phyloP scores from a whole-genome alignment of 92 coral and sea anemone species.

The Paramuricea clavata region DNA sequence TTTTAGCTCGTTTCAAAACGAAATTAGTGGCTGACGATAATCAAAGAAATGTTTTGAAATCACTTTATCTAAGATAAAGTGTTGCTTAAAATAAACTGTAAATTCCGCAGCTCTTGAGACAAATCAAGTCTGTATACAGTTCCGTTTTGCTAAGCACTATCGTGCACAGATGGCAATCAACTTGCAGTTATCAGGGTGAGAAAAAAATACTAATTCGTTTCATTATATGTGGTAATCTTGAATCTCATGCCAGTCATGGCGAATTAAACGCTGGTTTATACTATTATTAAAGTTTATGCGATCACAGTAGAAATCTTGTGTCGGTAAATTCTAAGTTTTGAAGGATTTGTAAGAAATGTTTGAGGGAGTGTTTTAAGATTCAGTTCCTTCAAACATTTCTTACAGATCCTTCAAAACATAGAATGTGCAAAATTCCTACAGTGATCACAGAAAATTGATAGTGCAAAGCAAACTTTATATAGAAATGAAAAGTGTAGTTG shows the following conservation, averaged over 20 bases:
- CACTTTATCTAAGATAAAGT: neutral
- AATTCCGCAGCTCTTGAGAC: neutral
- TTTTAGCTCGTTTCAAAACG: neutral
- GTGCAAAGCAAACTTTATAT: neutral
- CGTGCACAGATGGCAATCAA: neutral
- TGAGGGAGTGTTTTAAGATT: no score
- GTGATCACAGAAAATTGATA: no score
- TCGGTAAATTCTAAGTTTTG: no score
- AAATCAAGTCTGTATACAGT: neutral
- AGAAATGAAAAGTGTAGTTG: neutral
- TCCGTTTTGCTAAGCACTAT: neutral
- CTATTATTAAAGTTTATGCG: no score
- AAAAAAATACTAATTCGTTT: neutral
- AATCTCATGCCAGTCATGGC: no score
- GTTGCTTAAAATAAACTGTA: neutral
- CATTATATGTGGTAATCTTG: neutral
- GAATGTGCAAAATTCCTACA: no score
- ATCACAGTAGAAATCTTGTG: no score
- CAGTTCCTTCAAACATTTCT: no score
- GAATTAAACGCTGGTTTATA: no score
- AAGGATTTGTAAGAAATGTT: no score
- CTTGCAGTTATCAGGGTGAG: neutral
- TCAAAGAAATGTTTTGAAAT: neutral
- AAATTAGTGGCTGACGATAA: neutral
- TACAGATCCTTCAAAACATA: no score